Evolutionary conservation across 2,113 vertebrate species (phyloP), one percentile per base, ranked within the genome.

Genomic region (Limnothrissa miodon): DNA sequence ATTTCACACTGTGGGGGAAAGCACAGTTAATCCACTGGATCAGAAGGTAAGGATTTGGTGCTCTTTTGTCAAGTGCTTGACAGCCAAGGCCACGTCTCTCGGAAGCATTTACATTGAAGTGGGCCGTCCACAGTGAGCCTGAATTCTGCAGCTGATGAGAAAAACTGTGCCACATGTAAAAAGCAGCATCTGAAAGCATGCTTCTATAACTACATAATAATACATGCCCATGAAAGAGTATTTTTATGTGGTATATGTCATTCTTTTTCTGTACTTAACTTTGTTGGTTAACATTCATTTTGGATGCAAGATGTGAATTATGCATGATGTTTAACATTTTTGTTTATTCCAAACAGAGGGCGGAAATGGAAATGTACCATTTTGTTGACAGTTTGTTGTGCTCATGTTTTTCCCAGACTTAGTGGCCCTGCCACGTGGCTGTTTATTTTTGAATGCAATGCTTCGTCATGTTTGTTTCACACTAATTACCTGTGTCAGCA

Each of bases 241-340:
- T 25, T 29, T n/a, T 7, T 29, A 56, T 23, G 6, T 56, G 19
- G 6, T 56, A 23, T 56, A 7, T n/a, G 53, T 56, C 53, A 23
- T 19, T 10, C 19, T 56, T 56, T 56, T 56, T 56, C 17, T 84
- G 59, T 15, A 36, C 78, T 78, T 11, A 36, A 51, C n/a, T n/a
- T n/a, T n/a, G 33, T 10, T 48, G 74, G 78, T 42, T 29, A 29
- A 84, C 66, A 45, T 84, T 84, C 23, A 84, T 81, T 39, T 74
- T 45, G 29, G 62, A 36, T 13, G 29, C 25, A 3, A 5, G 89
- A 93, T 87, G 89, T 90, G 87, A 93, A 91, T 91, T 89, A 92
- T 91, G 82, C 83, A 87, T 83, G 81, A 85, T 80, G 80, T 81
- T 87, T 44, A 86, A 33, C 33, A 70, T 33, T 70, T 88, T 88